These are phyloP conservation scores for Trilocha varians DNA, from an alignment of 2,888 invertebrate species.

Conservation along the genomic window DNA sequence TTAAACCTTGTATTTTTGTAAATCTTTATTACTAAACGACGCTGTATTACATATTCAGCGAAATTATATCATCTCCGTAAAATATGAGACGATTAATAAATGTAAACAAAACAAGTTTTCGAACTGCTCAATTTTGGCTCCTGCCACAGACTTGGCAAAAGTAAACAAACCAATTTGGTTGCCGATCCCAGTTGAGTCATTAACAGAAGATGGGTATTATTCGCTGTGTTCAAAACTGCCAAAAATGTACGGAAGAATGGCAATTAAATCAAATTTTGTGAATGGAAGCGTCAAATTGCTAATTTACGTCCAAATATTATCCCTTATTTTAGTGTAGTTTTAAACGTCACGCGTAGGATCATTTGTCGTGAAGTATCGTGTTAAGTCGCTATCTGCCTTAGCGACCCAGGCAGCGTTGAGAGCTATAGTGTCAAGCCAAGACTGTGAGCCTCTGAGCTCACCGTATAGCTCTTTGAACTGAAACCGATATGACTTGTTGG, in stretches of 20 bases:
- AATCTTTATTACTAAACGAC: no score
- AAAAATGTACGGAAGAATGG: neutral
- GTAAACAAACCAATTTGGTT: no score
- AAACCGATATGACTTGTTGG: slow-evolving; percentile 4
- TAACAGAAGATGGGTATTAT: neutral
- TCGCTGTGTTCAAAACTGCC: neutral
- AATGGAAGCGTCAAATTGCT: neutral
- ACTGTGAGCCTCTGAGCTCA: slow-evolving; percentile 73
- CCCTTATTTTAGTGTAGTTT: neutral
- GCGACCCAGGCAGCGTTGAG: slow-evolving; percentile 87
- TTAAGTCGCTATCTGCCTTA: slow-evolving; percentile 68
- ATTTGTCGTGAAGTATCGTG: slow-evolving; percentile 38
- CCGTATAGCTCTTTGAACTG: slow-evolving; percentile 77
- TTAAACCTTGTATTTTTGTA: no score
- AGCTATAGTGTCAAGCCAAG: slow-evolving; percentile 85
- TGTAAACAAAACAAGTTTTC: no score
- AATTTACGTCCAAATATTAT: neutral
- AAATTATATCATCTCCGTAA: no score
- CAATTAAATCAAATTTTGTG: neutral
- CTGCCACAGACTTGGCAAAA: no score
- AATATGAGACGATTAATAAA: no score
- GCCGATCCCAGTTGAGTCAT: no score
- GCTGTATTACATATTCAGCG: no score
- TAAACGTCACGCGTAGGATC: neutral
- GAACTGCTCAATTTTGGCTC: no score